These are phyloP conservation scores for Equus przewalskii DNA, from an alignment of 2,113 vertebrate species.

Conservation along the genomic window DNA sequence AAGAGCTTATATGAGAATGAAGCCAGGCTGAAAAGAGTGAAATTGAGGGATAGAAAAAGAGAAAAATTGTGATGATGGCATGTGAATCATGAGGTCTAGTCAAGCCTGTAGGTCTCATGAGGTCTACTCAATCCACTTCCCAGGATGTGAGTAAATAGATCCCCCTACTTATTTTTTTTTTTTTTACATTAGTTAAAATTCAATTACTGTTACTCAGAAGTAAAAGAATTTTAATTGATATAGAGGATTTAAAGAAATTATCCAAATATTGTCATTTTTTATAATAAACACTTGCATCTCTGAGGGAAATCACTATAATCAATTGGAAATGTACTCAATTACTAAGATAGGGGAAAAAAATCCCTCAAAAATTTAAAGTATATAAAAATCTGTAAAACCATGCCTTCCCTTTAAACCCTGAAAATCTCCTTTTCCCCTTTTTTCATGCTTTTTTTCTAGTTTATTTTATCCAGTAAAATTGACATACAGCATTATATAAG, in stretches of 20 bases:
- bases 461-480: background rate
- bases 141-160: background rate
- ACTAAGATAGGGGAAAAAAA: background rate
- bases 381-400: background rate
- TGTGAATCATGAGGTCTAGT: background rate
- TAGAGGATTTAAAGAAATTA: background rate
- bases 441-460: background rate
- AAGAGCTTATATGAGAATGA: background rate
- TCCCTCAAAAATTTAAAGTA: background rate
- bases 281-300: background rate
- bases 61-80: background rate
- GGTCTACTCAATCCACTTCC: background rate
- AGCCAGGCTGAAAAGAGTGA: background rate
- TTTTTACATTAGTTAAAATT: constrained; percentile 36
- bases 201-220: background rate
- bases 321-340: background rate
- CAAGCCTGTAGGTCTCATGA: background rate
- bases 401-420: background rate
- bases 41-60: background rate
- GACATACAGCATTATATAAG: background rate
- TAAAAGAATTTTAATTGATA: background rate
- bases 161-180: background rate
- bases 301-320: background rate
- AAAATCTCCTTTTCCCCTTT: background rate
- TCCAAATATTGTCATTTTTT: background rate